Conservation (phyloP, 2,888 invertebrate genomes). For the Cacoxenus indagator region DNA sequence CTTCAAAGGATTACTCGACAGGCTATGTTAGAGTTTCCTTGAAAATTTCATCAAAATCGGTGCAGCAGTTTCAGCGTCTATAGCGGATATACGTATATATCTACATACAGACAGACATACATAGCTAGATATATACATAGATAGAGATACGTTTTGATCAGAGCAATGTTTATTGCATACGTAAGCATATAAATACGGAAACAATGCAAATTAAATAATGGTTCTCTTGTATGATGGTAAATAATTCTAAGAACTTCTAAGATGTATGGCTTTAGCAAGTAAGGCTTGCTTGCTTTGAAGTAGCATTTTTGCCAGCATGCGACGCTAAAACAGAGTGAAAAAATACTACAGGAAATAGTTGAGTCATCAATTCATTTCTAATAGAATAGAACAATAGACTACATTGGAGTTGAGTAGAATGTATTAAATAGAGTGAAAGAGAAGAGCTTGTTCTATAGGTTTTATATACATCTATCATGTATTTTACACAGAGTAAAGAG, state of each 20-base stretch:
- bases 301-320: neutral
- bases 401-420: neutral
- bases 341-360: neutral
- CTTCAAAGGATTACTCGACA: no score
- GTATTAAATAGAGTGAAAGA: no score
- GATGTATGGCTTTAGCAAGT: neutral
- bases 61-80: neutral
- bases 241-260: neutral
- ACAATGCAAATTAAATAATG: neutral
- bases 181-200: no score
- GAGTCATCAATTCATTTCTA: neutral
- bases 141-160: neutral
- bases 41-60: no score
- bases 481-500: neutral
- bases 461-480: neutral
- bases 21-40: no score
- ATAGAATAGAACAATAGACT: neutral
- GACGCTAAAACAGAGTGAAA: neutral
- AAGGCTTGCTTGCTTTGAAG: neutral
- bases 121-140: neutral
- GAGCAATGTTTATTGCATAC: no score
- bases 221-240: neutral
- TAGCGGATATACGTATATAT: neutral
- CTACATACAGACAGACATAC: neutral
- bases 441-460: neutral